A percentile compares a stretch with the other conserved stretches of the same genome.
phyloP scores from a whole-genome alignment of 2,113 vertebrate genomes.

The Conger conger region DNA sequence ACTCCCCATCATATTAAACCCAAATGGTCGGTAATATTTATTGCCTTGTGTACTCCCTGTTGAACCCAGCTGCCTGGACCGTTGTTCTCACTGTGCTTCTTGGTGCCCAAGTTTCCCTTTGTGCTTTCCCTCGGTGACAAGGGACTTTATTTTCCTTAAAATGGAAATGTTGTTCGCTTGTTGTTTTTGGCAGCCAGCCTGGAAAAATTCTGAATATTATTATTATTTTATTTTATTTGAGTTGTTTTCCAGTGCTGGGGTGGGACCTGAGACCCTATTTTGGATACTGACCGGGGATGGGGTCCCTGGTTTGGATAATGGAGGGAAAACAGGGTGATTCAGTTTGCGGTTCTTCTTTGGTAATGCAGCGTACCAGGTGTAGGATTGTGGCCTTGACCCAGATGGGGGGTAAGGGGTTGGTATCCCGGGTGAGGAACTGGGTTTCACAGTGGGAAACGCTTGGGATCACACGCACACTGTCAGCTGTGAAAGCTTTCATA shows the following conservation, averaged over 20 bases:
- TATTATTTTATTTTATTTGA: too few species aligned
- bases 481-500: slow-evolving; percentile 15
- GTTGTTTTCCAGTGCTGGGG: neutral
- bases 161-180: neutral
- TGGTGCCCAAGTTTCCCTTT: neutral
- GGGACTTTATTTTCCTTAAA: neutral
- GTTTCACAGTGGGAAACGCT: slow-evolving; percentile 19
- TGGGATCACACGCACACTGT: slow-evolving; percentile 14
- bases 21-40: too few species aligned
- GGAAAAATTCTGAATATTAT: neutral
- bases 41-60: neutral
- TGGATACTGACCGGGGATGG: neutral
- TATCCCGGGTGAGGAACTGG: neutral
- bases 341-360: neutral
- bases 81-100: neutral
- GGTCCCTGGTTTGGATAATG: neutral
- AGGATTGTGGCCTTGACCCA: neutral
- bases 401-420: neutral
- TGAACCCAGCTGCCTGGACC: neutral
- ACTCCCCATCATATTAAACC: too few species aligned
- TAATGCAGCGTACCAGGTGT: neutral
- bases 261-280: neutral
- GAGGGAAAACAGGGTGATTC: too few species aligned
- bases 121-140: neutral
- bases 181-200: neutral